Percentiles rank a stretch among this genome's conserved stretches.
Conservation (phyloP, 2,113 vertebrate species). For the Hystrix cristata region DNA sequence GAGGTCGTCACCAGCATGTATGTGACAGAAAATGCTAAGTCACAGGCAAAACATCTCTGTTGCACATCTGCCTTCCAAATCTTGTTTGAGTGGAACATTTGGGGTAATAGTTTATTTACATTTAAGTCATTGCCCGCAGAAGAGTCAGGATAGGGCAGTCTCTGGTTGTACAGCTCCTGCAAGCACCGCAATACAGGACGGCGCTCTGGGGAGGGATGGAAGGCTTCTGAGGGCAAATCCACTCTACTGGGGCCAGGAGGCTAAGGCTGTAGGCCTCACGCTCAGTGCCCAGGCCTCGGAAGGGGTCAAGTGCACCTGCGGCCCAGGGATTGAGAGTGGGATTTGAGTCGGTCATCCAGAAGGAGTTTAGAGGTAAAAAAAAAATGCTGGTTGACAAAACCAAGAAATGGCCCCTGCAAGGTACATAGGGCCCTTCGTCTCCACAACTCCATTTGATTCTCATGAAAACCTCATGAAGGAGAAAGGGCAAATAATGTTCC, state of each 20-base stretch:
- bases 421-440: neutral
- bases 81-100: neutral
- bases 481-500: neutral
- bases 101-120: constrained; percentile 14
- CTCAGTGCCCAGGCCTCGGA: neutral
- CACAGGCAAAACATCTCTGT: neutral
- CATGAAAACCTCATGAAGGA: neutral
- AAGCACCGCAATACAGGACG: neutral
- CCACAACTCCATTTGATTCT: neutral
- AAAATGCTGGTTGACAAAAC: neutral
- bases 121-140: neutral
- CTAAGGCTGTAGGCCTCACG: neutral
- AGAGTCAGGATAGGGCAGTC: neutral
- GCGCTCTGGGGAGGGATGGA: neutral
- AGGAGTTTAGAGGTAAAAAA: neutral
- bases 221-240: neutral
- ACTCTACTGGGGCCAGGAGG: neutral
- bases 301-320: neutral
- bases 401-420: neutral
- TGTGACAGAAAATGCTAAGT: neutral
- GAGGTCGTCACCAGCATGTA: neutral
- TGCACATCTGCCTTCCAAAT: constrained; percentile 9
- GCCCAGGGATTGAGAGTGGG: neutral
- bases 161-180: neutral
- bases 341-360: neutral